Evolutionary conservation across 2,888 invertebrate species (phyloP), one percentile per base, ranked within the genome.

Genomic region (Sinotaia quadrata): DNA sequence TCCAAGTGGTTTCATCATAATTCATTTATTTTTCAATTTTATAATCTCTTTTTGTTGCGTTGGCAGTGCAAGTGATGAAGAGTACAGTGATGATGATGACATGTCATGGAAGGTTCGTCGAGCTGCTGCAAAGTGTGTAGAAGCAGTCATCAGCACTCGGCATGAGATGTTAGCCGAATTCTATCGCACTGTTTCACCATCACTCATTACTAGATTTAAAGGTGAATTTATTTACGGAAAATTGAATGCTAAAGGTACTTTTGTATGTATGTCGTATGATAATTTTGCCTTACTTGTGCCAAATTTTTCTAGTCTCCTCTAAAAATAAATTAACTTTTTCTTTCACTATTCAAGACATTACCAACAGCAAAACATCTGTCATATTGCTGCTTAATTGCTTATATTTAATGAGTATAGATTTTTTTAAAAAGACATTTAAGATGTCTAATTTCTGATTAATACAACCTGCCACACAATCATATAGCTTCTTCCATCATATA

Each of bases 51-150:
- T 8, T 8, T 41, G 10, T 12, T 41, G 8, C 10, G 8, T 41
- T 41, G 41, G 41, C 71, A 86, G 84, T 47, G 84, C 79, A 34
- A 81, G 81, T 7, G 95, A 96, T 78, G 96, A 97, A 84, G 98
- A 98, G 84, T 99, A 98, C 87, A 97, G 97, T 57, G 99, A 99
- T 88, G 99, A 99, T 88, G 99, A 99, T 87, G 99, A 99, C 87
- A 96, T 99, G 95, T 97, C 97, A 72, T 99, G 99, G 98, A 98
- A 98, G 91, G 90, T 91, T 12, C 91, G 99, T 44, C 92, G 99
- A 51, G 95, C 98, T 0, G 95, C 98, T 5, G 98, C 99, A 0
- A 99, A 99, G 89, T 98, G 98, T 85, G 90, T 99, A 24, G 97
- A 98, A 88, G 96, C 98, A 0, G 93, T 98, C 37, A 95, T 99